Conservation (phyloP, 1,140 invertebrate genomes). For the Drosophila setifemur region DNA sequence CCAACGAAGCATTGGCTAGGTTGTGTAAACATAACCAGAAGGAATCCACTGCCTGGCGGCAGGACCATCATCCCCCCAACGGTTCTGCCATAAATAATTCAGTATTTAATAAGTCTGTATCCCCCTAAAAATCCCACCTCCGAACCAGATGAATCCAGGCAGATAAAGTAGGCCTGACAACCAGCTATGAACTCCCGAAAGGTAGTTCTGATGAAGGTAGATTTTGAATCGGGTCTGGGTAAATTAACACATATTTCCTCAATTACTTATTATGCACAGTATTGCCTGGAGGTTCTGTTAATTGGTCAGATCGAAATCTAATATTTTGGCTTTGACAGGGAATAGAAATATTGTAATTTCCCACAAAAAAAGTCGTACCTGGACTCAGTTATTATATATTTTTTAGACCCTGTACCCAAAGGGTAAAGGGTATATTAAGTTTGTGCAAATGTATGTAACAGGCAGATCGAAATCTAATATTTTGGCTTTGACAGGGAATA, state of each 20-base stretch:
- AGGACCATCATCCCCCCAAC: neutral
- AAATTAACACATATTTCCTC: conserved; percentile 41
- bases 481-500: neutral
- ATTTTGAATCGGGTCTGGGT: conserved; percentile 4
- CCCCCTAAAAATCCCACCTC: neutral
- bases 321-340: neutral
- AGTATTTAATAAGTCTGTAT: conserved; percentile 40
- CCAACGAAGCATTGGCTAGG: conserved; percentile 40
- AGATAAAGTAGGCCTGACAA: conserved; percentile 20
- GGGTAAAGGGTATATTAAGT: too few relatives aligned
- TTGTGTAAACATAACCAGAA: conserved; percentile 34
- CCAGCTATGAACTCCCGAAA: neutral
- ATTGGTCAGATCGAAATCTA: conserved; percentile 31
- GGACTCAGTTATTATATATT: neutral
- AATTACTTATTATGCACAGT: conserved; percentile 2
- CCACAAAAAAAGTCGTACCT: neutral
- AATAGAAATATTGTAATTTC: neutral
- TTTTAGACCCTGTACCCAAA: too few relatives aligned
- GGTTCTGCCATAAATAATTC: conserved; percentile 31
- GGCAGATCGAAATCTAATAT: too few relatives aligned
- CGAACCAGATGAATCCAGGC: neutral
- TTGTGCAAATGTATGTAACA: too few relatives aligned
- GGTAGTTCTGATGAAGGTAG: neutral
- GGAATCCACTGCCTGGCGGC: neutral
- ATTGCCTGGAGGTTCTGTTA: conserved; percentile 7